Evolutionary conservation across 1,140 invertebrate species (phyloP).

Genomic region (Heliconius congener): DNA sequence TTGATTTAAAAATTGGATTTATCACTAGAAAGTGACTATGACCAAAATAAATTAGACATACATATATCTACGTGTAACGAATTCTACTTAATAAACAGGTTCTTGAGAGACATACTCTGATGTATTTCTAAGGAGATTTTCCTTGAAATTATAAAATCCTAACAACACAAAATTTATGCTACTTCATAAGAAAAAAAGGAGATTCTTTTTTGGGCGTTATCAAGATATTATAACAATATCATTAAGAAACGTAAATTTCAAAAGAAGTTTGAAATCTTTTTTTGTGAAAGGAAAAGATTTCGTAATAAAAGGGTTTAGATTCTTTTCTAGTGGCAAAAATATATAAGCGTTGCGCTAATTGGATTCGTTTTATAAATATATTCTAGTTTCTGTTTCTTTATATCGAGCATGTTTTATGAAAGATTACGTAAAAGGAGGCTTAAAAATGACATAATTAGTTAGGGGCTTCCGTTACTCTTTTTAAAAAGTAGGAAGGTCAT

Average conservation of each 20-base stretch:
- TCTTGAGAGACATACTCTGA: too few species aligned
- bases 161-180: neutral
- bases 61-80: too few species aligned
- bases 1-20: too few species aligned
- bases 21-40: too few species aligned
- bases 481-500: neutral
- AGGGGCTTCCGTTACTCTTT: neutral
- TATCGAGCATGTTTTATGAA: neutral
- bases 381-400: neutral
- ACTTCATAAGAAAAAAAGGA: neutral
- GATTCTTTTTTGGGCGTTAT: neutral
- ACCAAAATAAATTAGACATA: too few species aligned
- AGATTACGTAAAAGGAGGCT: neutral
- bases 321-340: neutral
- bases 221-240: conserved; percentile 10
- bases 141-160: neutral
- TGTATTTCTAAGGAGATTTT: neutral
- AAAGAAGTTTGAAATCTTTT: neutral
- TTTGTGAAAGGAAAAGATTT: neutral
- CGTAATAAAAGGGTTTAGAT: neutral
- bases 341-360: neutral
- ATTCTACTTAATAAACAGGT: too few species aligned
- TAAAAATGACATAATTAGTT: neutral
- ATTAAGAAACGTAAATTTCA: neutral
- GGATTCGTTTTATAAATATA: neutral